Conservation (phyloP, 92 coral and sea anemone genomes). For the Hydrozoanthus gracilis region DNA sequence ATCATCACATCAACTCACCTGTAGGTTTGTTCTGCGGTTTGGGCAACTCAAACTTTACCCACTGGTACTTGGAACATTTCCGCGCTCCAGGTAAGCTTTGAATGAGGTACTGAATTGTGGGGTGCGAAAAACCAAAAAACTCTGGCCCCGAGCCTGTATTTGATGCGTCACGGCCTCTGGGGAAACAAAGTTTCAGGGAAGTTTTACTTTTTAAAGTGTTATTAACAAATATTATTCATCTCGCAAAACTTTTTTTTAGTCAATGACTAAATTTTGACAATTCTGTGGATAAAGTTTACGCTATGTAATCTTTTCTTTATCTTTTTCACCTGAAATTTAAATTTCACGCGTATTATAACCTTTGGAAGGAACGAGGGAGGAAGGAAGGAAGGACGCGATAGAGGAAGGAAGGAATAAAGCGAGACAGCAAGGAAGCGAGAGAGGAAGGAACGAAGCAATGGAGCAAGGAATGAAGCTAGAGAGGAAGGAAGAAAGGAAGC, state of each 20-base stretch:
- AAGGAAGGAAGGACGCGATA: neutral
- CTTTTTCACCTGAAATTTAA: too few relatives aligned
- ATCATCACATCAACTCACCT: conserved; percentile 52
- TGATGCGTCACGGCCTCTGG: conserved; percentile 96
- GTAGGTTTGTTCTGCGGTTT: conserved; percentile 87
- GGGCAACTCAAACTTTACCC: conserved; percentile 99
- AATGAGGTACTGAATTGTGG: conserved; percentile 95
- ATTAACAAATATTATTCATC: too few relatives aligned
- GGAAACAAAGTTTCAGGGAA: neutral
- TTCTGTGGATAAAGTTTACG: too few relatives aligned
- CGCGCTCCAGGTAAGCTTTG: conserved; percentile 96
- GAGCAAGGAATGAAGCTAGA: neutral
- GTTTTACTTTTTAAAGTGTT: too few relatives aligned
- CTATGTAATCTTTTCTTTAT: too few relatives aligned
- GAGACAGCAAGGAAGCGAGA: neutral
- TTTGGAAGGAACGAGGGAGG: neutral
- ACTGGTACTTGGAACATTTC: conserved; percentile 96
- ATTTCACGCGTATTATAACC: too few relatives aligned
- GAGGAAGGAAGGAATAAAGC: too few relatives aligned
- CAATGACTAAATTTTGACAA: too few relatives aligned
- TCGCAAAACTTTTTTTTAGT: too few relatives aligned
- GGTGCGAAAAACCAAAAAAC: conserved; percentile 98
- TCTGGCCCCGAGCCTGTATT: conserved; percentile 99
- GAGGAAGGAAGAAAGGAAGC: neutral
- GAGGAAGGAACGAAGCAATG: neutral